phyloP scores from a whole-genome alignment of 1,140 invertebrate species.

The Paraescarpia echinospica region DNA sequence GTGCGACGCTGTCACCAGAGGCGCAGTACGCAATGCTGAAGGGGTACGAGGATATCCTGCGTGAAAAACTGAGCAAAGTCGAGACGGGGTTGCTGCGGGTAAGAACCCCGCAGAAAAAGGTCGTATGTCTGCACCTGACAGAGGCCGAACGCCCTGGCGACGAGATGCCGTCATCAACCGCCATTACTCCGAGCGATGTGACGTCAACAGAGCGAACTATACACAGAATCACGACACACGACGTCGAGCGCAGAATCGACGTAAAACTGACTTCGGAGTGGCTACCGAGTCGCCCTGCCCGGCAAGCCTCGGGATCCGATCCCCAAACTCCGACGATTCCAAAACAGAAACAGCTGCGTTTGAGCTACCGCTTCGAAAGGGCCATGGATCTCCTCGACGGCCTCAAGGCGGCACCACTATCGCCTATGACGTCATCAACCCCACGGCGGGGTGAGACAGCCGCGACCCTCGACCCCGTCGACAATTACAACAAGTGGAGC shows the following conservation, averaged over 20 bases:
- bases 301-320: background rate
- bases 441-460: background rate
- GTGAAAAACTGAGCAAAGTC: background rate
- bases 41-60: constrained; percentile 21
- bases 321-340: background rate
- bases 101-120: constrained; percentile 17
- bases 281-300: background rate
- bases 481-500: constrained; percentile 19
- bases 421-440: background rate
- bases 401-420: background rate
- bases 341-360: constrained; percentile 11
- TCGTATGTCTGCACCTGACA: background rate
- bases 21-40: constrained; percentile 25
- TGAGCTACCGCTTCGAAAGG: constrained; percentile 12
- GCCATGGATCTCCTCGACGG: constrained; percentile 17
- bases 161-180: background rate
- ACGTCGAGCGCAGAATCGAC: background rate
- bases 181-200: background rate
- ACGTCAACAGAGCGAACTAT: background rate
- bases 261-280: background rate
- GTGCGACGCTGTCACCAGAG: constrained; percentile 20
- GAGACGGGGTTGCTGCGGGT: background rate
- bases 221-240: background rate
- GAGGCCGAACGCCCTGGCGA: background rate
- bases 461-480: background rate